Evolutionary conservation across 2,888 invertebrate genomes (phyloP).

Genomic region (Clivina fossor): DNA sequence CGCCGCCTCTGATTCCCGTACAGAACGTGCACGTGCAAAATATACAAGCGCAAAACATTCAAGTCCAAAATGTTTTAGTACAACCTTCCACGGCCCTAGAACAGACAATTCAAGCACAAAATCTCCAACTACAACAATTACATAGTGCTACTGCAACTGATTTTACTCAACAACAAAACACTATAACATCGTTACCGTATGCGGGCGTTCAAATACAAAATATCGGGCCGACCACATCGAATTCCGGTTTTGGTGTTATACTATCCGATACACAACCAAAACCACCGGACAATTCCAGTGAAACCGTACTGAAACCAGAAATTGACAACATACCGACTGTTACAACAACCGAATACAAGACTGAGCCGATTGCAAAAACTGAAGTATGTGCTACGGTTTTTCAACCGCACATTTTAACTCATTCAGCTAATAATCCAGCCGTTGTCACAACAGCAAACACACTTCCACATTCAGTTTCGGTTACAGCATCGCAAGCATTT

Average conservation of each 20-base stretch:
- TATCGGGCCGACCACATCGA: constrained; percentile 12
- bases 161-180: no score
- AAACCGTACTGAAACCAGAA: no score
- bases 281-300: no score
- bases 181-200: constrained; percentile 9
- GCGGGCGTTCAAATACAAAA: constrained; percentile 20
- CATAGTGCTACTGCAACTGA: not conserved
- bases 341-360: constrained; percentile 14
- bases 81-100: constrained; percentile 22
- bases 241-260: no score
- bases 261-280: no score
- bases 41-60: constrained; percentile 32
- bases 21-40: constrained; percentile 28
- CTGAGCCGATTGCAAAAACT: no score
- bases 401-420: no score
- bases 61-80: constrained; percentile 29
- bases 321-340: no score
- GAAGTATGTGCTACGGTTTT: constrained; percentile 10
- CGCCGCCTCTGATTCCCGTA: constrained; percentile 23
- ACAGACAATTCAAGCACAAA: constrained; percentile 20
- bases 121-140: constrained; percentile 21
- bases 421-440: not conserved
- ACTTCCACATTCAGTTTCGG: not conserved
- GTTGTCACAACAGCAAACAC: constrained; percentile 1
- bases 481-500: constrained; percentile 11